Evolutionary conservation across 2,888 invertebrate species (phyloP).

Genomic region (Anoncus sp.): DNA sequence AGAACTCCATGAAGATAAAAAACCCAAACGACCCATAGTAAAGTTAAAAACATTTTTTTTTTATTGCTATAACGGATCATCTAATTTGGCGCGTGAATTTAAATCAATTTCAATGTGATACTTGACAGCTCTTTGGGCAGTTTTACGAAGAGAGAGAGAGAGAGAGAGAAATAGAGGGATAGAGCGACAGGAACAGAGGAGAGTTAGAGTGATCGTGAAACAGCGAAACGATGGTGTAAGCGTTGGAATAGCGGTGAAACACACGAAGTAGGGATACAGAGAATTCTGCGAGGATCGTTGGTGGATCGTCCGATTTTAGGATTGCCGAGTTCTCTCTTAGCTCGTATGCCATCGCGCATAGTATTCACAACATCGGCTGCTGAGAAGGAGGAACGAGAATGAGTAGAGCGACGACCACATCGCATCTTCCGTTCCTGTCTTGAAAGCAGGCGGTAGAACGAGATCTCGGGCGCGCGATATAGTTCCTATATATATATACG

Average conservation of each 20-base stretch:
- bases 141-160: too few species aligned
- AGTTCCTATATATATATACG: constrained; percentile 19
- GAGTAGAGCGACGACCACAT: constrained; percentile 55
- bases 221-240: constrained; percentile 44
- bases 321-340: constrained; percentile 51
- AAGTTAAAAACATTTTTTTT: too few species aligned
- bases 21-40: too few species aligned
- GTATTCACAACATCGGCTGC: constrained; percentile 43
- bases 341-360: constrained; percentile 42
- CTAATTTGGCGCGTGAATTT: too few species aligned
- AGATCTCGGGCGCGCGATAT: constrained; percentile 39
- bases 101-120: too few species aligned
- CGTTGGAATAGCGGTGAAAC: constrained; percentile 45
- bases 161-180: neutral
- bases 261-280: constrained; percentile 21
- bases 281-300: constrained; percentile 53
- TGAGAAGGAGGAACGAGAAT: constrained; percentile 25
- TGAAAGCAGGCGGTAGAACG: constrained; percentile 27
- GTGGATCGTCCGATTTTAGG: constrained; percentile 59
- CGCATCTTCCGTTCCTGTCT: constrained; percentile 44
- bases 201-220: constrained; percentile 57
- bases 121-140: too few species aligned
- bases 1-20: too few species aligned
- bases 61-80: too few species aligned
- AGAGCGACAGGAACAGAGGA: constrained; percentile 14